Evolutionary conservation across 1,140 invertebrate species (phyloP).

Genomic region (Drosophila busckii): DNA sequence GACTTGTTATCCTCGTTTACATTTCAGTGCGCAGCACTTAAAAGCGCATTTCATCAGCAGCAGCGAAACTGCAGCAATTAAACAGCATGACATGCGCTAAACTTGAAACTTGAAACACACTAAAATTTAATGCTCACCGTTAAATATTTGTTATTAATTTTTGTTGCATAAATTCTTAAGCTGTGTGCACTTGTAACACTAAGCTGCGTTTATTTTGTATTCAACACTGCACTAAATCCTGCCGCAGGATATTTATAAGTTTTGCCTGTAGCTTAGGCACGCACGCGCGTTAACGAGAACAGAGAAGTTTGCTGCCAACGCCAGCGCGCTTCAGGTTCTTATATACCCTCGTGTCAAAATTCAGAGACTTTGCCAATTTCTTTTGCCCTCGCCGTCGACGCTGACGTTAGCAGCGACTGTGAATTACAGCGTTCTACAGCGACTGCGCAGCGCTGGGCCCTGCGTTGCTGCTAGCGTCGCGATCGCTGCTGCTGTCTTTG

Average conservation of each 20-base stretch:
- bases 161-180: no score
- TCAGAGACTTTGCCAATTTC: constrained; percentile 52
- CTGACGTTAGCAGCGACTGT: constrained; percentile 43
- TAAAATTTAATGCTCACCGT: no score
- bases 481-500: constrained; percentile 54
- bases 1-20: constrained; percentile 16
- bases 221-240: no score
- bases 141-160: no score
- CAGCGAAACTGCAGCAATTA: constrained; percentile 9
- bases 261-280: constrained; percentile 19
- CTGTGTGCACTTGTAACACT: no score
- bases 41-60: background rate
- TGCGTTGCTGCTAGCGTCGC: constrained; percentile 11
- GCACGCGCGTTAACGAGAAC: constrained; percentile 68
- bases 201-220: no score
- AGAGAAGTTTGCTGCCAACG: constrained; percentile 62
- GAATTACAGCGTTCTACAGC: constrained; percentile 28
- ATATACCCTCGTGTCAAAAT: constrained; percentile 60
- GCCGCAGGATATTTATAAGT: constrained; percentile 42
- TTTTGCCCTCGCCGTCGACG: constrained; percentile 49
- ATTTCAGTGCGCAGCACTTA: constrained; percentile 16
- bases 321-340: constrained; percentile 55
- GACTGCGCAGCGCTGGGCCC: constrained; percentile 22
- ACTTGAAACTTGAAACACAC: no score
- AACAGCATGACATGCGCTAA: no score